Evolutionary conservation across 2,888 invertebrate genomes (phyloP).

Genomic region (Thelaira solivaga): DNA sequence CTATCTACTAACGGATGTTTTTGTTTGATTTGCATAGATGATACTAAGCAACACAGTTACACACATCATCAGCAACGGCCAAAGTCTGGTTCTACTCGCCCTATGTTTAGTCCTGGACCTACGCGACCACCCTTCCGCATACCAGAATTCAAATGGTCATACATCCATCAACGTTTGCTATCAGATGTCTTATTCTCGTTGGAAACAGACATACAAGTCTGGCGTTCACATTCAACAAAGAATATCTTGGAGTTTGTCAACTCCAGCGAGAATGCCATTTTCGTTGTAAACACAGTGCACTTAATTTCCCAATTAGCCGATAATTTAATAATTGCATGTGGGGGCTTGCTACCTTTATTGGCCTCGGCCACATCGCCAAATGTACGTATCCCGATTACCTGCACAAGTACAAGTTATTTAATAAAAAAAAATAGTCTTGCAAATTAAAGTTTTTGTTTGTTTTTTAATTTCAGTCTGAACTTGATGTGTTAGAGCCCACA

Average conservation of each 20-base stretch:
- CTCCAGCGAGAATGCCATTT: conserved; percentile 98
- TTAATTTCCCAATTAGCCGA: conserved; percentile 99
- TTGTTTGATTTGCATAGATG: conserved; percentile 5
- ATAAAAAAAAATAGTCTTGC: no score
- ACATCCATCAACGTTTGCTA: conserved; percentile 96
- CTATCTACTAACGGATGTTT: no score
- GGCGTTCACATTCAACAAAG: conserved; percentile 95
- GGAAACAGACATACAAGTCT: conserved; percentile 97
- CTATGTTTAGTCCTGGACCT: conserved; percentile 96
- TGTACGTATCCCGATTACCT: conserved; percentile 84
- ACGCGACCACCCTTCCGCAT: conserved; percentile 97
- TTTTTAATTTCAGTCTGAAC: conserved; percentile 87
- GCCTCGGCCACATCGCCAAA: conserved; percentile 99
- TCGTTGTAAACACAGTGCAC: conserved; percentile 99
- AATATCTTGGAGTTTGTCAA: conserved; percentile 98
- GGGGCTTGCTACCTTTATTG: conserved; percentile 95
- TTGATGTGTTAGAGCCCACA: conserved; percentile 98
- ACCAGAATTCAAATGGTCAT: conserved; percentile 99
- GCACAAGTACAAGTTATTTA: no score
- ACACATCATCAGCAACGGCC: conserved; percentile 71
- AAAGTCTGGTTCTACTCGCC: conserved; percentile 84
- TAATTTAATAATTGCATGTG: conserved; percentile 98
- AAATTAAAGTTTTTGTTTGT: not conserved
- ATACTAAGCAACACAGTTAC: conserved; percentile 34
- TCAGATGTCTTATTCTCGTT: conserved; percentile 97